These are phyloP conservation scores for Cotesia congregata DNA, from an alignment of 2,888 invertebrate genomes.

Conservation along the genomic window DNA sequence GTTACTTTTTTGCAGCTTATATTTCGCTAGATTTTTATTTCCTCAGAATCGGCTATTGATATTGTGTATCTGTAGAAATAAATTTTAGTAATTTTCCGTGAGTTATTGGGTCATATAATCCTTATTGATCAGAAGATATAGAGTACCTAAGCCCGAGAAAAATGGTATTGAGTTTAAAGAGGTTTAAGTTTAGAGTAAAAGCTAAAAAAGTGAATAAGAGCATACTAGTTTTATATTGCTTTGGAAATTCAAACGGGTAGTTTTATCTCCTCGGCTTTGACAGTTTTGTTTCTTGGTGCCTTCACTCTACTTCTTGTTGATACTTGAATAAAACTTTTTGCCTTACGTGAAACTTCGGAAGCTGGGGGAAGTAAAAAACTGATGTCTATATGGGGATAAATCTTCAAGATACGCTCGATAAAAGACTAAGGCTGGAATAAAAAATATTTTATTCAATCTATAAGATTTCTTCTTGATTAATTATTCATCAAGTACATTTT, in stretches of 20 bases:
- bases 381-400: too few species aligned
- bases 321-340: constrained; percentile 52
- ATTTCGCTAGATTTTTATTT: too few species aligned
- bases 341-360: constrained; percentile 31
- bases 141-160: constrained; percentile 40
- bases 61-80: not conserved
- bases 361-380: constrained; percentile 17
- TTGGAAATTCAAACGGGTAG: constrained; percentile 40
- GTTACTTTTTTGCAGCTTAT: constrained; percentile 38
- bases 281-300: constrained; percentile 32
- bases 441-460: too few species aligned
- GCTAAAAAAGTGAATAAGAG: constrained; percentile 39
- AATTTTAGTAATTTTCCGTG: not conserved
- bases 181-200: constrained; percentile 7
- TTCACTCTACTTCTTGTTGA: constrained; percentile 23
- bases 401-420: too few species aligned
- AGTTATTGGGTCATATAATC: not conserved
- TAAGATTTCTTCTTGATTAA: too few species aligned
- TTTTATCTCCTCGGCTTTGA: constrained; percentile 24
- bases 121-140: constrained; percentile 25
- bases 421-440: too few species aligned
- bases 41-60: too few species aligned
- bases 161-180: constrained; percentile 10
- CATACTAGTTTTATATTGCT: constrained; percentile 50
- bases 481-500: too few species aligned